A percentile compares a stretch with the other conserved stretches of the same genome.
Conservation (phyloP, 2,113 vertebrate genomes). For the Neopipo cinnamomea region DNA sequence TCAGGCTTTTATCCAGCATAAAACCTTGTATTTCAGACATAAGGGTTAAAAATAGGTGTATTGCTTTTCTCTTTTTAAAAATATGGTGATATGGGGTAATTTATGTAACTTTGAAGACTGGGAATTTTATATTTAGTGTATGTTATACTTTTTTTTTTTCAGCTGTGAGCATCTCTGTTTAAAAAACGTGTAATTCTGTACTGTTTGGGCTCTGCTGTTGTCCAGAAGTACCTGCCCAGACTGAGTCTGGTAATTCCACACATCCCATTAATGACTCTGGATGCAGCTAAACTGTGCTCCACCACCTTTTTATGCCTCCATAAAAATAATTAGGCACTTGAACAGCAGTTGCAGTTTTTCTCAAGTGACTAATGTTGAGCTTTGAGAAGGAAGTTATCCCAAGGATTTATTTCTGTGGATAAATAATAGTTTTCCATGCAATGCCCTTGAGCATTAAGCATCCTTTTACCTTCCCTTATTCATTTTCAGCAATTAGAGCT, state of each 20-base stretch:
- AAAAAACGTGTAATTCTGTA: neutral
- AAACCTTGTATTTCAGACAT: neutral
- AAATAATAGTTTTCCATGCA: neutral
- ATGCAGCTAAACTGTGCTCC: neutral
- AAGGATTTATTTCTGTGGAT: neutral
- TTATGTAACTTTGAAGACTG: neutral
- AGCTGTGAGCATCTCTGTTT: neutral
- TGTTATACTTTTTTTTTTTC: neutral
- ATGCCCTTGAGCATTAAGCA: neutral
- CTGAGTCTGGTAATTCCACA: neutral
- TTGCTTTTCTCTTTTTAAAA: neutral
- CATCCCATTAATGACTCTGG: neutral
- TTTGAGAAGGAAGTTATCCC: neutral
- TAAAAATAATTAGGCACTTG: neutral
- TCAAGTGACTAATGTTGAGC: neutral
- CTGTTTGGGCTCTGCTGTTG: neutral
- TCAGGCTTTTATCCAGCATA: neutral
- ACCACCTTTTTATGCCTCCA: neutral
- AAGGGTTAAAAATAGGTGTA: neutral
- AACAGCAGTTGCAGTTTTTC: neutral
- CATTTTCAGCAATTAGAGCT: neutral
- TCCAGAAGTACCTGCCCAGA: neutral
- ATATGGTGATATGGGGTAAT: fast-evolving
- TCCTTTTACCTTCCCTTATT: neutral
- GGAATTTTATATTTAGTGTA: neutral